These are phyloP conservation scores for Cephus sareptanus DNA, from an alignment of 2,888 invertebrate genomes.

Conservation along the genomic window DNA sequence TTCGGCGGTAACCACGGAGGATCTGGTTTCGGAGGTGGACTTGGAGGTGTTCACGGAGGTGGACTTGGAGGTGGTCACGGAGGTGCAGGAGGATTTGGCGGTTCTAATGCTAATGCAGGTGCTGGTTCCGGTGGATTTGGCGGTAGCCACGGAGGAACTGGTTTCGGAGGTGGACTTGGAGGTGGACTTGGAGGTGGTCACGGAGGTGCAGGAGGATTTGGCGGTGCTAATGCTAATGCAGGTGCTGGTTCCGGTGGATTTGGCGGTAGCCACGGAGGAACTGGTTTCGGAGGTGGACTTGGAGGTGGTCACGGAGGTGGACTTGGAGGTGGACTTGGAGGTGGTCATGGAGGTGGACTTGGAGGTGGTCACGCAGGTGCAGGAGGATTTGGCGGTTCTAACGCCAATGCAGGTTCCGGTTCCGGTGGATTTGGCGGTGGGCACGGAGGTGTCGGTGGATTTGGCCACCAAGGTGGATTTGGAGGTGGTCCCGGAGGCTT, in stretches of 20 bases:
- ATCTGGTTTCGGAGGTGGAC: conserved; percentile 8
- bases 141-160: conserved; percentile 2
- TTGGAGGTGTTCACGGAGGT: conserved; percentile 13
- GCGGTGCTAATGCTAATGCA: neutral
- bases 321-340: too few species aligned
- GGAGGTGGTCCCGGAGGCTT: conserved; percentile 11
- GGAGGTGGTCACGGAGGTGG: conserved; percentile 17
- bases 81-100: conserved; percentile 17
- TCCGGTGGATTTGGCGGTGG: conserved; percentile 16
- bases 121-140: conserved; percentile 8
- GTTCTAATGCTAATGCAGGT: conserved; percentile 16
- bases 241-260: neutral
- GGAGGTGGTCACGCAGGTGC: conserved; percentile 14
- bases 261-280: conserved; percentile 6
- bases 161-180: conserved; percentile 8
- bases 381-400: conserved; percentile 21
- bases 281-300: conserved; percentile 10
- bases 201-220: conserved; percentile 15
- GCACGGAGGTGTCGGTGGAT: conserved; percentile 12
- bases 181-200: conserved; percentile 6
- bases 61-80: conserved; percentile 15
- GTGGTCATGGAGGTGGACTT: conserved; percentile 1
- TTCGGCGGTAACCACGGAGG: conserved; percentile 7
- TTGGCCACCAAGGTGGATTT: conserved; percentile 10
- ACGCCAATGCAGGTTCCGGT: conserved; percentile 11